phyloP scores from a whole-genome alignment of 2,797 vertebrate species.

The Cyclopterus lumpus region DNA sequence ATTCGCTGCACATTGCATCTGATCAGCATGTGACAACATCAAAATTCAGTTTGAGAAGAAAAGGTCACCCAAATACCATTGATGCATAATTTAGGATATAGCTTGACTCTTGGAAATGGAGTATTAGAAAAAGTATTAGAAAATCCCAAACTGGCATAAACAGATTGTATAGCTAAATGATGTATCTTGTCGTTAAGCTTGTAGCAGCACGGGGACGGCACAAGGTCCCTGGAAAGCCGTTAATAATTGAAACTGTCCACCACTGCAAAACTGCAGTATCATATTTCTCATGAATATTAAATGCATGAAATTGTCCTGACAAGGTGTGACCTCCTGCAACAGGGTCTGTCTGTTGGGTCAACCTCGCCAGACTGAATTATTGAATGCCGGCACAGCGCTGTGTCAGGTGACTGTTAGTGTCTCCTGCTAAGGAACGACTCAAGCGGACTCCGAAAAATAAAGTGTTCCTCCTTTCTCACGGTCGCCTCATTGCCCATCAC shows the following conservation, averaged over 20 bases:
- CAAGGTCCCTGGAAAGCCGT: constrained; percentile 66
- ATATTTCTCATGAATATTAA: constrained; percentile 78
- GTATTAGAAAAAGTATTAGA: constrained; percentile 10
- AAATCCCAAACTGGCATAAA: constrained; percentile 18
- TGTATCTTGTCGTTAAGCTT: constrained; percentile 26
- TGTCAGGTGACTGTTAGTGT: constrained; percentile 59
- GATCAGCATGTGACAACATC: constrained; percentile 60
- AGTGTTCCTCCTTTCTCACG: not conserved
- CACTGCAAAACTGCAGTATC: constrained; percentile 67
- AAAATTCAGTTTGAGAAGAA: constrained; percentile 61
- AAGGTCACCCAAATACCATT: constrained; percentile 70
- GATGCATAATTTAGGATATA: constrained; percentile 63
- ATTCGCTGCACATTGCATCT: constrained; percentile 25
- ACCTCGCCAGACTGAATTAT: constrained; percentile 74
- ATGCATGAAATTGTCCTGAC: constrained; percentile 72
- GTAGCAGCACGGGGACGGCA: constrained; percentile 38
- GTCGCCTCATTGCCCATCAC: too few relatives aligned
- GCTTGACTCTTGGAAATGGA: constrained; percentile 32
- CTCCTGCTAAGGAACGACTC: constrained; percentile 27
- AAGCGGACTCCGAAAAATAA: not conserved
- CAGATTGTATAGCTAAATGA: constrained; percentile 36
- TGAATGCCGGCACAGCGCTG: constrained; percentile 53
- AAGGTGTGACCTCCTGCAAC: constrained; percentile 66
- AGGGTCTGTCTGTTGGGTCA: constrained; percentile 59
- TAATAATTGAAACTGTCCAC: constrained; percentile 75